These are phyloP conservation scores for Ctenomys sociabilis DNA, from an alignment of 2,113 vertebrate species.

Conservation along the genomic window DNA sequence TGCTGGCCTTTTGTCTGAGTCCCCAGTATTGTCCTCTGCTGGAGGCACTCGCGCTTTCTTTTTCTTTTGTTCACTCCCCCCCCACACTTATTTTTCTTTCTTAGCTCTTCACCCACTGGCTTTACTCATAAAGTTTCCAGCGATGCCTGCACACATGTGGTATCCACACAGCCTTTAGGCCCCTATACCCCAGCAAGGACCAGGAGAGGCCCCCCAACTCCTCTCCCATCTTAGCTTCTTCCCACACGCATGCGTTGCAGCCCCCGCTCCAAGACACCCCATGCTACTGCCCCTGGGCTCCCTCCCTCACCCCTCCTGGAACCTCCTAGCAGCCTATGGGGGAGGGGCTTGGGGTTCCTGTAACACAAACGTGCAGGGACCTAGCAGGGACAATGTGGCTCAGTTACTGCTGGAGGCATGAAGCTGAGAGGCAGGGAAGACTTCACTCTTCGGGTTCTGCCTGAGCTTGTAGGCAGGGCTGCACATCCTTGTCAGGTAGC, in stretches of 20 bases:
- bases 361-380: not conserved
- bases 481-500: not conserved
- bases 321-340: not conserved
- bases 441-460: fast-evolving
- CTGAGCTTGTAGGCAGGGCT: not conserved
- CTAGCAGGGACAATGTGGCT: not conserved
- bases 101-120: not conserved
- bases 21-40: no score
- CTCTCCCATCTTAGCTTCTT: not conserved
- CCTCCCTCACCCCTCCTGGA: not conserved
- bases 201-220: not conserved
- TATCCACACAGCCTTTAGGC: not conserved
- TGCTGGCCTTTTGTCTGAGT: not conserved
- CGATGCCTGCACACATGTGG: not conserved
- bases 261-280: not conserved
- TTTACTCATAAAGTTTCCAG: not conserved
- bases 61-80: not conserved
- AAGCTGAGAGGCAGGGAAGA: not conserved
- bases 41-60: no score
- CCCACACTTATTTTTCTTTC: not conserved
- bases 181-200: fast-evolving
- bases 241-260: no score
- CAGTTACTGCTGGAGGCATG: not conserved
- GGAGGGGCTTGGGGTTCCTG: not conserved
- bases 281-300: no score